Conservation (phyloP, 1,140 invertebrate genomes). For the Heliconius nattereri region DNA sequence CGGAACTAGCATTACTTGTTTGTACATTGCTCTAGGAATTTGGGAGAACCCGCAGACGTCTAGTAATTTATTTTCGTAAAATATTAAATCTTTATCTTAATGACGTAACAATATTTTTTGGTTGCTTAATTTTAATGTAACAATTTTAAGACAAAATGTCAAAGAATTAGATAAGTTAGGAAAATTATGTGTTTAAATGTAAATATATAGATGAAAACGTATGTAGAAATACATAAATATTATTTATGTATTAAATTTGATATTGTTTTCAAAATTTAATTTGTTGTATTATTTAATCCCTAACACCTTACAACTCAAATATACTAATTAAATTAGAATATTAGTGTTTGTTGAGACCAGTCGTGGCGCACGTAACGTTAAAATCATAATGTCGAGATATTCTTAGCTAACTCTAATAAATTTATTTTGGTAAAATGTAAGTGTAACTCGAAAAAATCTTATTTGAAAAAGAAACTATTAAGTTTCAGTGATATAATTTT, state of each 20-base stretch:
- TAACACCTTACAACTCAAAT: not conserved
- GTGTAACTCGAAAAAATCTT: too few relatives aligned
- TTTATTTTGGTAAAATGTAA: too few relatives aligned
- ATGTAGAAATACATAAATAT: constrained; percentile 79
- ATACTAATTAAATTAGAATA: not conserved
- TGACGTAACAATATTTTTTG: constrained; percentile 61
- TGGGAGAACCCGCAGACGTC: constrained; percentile 36
- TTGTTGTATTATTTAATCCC: constrained; percentile 64
- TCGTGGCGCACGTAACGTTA: too few relatives aligned
- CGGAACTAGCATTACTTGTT: constrained; percentile 41
- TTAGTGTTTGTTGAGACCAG: too few relatives aligned
- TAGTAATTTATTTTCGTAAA: constrained; percentile 72
- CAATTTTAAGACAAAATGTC: constrained; percentile 60
- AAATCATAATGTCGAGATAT: too few relatives aligned
- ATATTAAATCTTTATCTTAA: constrained; percentile 62
- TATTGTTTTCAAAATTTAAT: constrained; percentile 80
- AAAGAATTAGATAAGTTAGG: constrained; percentile 70
- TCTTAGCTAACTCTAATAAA: too few relatives aligned
- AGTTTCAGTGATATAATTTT: too few relatives aligned
- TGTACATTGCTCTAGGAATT: constrained; percentile 22
- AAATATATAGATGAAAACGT: constrained; percentile 80
- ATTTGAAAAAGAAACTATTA: too few relatives aligned
- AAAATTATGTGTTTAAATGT: constrained; percentile 78
- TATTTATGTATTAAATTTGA: constrained; percentile 82
- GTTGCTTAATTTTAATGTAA: constrained; percentile 66